Evolutionary conservation across 2,888 invertebrate genomes (phyloP).

Genomic region (Epinotia demarniana): DNA sequence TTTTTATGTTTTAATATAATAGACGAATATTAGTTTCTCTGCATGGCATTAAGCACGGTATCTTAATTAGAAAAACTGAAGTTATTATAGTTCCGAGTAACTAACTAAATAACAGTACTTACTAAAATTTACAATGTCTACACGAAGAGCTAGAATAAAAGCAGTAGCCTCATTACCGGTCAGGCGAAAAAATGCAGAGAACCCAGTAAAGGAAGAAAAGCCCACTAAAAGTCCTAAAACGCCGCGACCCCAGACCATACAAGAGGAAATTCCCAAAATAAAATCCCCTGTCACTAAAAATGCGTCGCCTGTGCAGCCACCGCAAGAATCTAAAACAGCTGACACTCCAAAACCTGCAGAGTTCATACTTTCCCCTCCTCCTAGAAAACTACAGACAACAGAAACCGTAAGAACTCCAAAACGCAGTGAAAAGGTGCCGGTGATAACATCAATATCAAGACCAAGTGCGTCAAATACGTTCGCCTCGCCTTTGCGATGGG

Average conservation of each 20-base stretch:
- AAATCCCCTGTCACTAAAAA: slow-evolving; percentile 44
- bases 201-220: slow-evolving; percentile 57
- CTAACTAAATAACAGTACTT: neutral
- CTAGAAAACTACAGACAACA: slow-evolving; percentile 48
- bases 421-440: slow-evolving; percentile 55
- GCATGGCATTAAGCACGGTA: neutral
- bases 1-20: neutral
- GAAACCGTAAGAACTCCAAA: slow-evolving; percentile 48
- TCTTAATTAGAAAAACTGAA: neutral
- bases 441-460: slow-evolving; percentile 55
- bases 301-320: slow-evolving; percentile 36
- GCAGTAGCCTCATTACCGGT: slow-evolving; percentile 88
- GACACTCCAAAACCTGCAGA: slow-evolving; percentile 26
- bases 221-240: slow-evolving; percentile 59
- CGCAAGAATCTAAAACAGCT: slow-evolving; percentile 33
- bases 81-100: neutral
- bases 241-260: slow-evolving; percentile 49
- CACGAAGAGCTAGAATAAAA: slow-evolving; percentile 89
- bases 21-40: neutral
- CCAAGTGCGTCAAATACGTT: slow-evolving; percentile 54
- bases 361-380: slow-evolving; percentile 24
- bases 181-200: slow-evolving; percentile 71
- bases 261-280: slow-evolving; percentile 49
- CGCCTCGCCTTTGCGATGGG: slow-evolving; percentile 60
- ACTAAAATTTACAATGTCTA: slow-evolving; percentile 78